Evolutionary conservation across 2,113 vertebrate species (phyloP).

Genomic region (Cephalopholis sonnerati): DNA sequence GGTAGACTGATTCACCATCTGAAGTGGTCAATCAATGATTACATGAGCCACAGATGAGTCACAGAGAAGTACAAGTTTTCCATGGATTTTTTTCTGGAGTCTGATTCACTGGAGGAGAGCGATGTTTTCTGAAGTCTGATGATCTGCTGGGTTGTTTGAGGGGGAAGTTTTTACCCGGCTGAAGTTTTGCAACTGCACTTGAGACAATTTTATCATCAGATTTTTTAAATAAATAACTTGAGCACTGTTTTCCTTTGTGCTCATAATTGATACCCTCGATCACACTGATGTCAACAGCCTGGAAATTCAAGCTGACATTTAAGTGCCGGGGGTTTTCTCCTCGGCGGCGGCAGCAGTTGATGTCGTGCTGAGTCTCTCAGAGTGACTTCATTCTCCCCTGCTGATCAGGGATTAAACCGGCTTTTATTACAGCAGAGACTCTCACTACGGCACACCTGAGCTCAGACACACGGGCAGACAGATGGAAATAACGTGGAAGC

Average conservation of each 20-base stretch:
- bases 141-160: not conserved
- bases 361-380: constrained; percentile 42
- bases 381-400: constrained; percentile 38
- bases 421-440: constrained; percentile 43
- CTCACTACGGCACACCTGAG: constrained; percentile 52
- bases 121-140: not conserved
- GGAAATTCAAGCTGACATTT: constrained; percentile 48
- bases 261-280: constrained; percentile 24
- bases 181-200: not conserved
- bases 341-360: constrained; percentile 1
- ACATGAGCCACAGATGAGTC: constrained; percentile 33
- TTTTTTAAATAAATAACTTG: not conserved
- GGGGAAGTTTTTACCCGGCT: not conserved
- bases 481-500: constrained; percentile 4
- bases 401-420: constrained; percentile 58
- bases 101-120: constrained; percentile 14
- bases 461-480: constrained; percentile 17
- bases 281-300: constrained; percentile 23
- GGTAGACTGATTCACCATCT: constrained; percentile 46
- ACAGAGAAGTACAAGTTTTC: not conserved
- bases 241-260: not conserved
- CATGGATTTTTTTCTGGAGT: not conserved
- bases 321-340: constrained; percentile 7
- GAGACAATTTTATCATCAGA: not conserved
- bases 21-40: constrained; percentile 17